Conservation (phyloP, 2,113 vertebrate species). For the Gambusia affinis region DNA sequence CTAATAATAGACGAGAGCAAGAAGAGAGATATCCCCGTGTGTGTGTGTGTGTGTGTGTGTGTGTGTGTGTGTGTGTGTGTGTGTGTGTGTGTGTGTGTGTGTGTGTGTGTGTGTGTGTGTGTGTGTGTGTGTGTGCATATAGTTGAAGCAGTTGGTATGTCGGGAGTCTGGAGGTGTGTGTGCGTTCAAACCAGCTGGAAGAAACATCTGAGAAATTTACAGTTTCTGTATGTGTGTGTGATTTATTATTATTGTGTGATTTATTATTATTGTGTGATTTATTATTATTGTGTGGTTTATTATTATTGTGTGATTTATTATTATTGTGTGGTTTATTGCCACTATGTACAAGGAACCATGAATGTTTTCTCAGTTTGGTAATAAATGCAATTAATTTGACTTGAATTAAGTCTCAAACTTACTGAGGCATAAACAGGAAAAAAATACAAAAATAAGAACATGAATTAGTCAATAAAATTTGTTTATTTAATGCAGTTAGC, state of each 20-base stretch:
- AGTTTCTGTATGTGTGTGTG: background rate
- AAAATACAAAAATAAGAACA: background rate
- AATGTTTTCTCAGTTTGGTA: background rate
- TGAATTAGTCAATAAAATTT: background rate
- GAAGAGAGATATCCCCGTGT: constrained; percentile 73
- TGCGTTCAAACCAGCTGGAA: constrained; percentile 38
- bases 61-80: too few relatives aligned
- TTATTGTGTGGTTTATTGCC: too few relatives aligned
- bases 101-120: too few relatives aligned
- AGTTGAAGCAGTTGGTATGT: constrained; percentile 50
- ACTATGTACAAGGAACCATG: background rate
- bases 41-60: too few relatives aligned
- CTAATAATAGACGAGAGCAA: constrained; percentile 73
- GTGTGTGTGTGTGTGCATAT: too few relatives aligned
- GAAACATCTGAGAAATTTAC: constrained; percentile 35
- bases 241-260: too few relatives aligned
- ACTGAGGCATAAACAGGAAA: background rate
- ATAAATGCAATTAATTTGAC: background rate
- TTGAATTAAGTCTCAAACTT: background rate
- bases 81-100: too few relatives aligned
- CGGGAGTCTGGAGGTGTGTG: constrained; percentile 35
- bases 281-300: too few relatives aligned
- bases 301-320: too few relatives aligned
- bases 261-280: too few relatives aligned
- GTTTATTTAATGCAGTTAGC: background rate